Evolutionary conservation across 2,888 invertebrate species (phyloP), one percentile per base, ranked within the genome.

Genomic region (Fragum whitleyi): DNA sequence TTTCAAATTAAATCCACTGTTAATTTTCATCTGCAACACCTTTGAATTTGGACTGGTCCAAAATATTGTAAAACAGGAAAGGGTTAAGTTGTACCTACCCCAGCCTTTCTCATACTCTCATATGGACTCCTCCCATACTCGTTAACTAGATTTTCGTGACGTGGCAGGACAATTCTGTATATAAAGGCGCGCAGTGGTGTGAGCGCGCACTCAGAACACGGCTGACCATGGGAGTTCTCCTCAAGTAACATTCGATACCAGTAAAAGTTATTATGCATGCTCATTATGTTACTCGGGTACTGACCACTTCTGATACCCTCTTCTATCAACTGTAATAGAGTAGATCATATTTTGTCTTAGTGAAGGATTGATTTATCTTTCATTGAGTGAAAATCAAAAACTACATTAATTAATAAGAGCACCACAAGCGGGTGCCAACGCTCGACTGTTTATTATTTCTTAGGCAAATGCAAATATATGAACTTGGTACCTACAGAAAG

Each of bases 171-270:
- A 59, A 93, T 91, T 29, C 88, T 62, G 76, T 93, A 93, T 32
- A 92, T 80, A 72, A 84, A 88, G 6, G 89, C 85, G 28, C 93
- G 81, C 29, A 93, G 83, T 0, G 81, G 81, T 2, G 88, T 71
- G 69, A 92, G 81, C 6, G 89, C 88, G 51, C 81, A 77, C 75
- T 93, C 93, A 0, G 83, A 87, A 68, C 87, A 86, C 0, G 90
- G 90, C 51, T 82, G 82, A 21, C 89, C 86, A n/a, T 72, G 73
- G 2, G 67, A 71, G 21, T 83, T 86, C 59, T 91, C 92, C 70
- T 91, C 90, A 26, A 91, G 68, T 61, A 92, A 71, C 88, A 90
- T 87, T 16, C 92, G 84, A 47, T 91, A 90, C 92, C 93, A 93
- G 86, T 92, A 92, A 61, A 91, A 90, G 47, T 89, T 89, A 29